These are phyloP conservation scores for Agriopis marginaria DNA, from an alignment of 2,888 invertebrate species.

Conservation along the genomic window DNA sequence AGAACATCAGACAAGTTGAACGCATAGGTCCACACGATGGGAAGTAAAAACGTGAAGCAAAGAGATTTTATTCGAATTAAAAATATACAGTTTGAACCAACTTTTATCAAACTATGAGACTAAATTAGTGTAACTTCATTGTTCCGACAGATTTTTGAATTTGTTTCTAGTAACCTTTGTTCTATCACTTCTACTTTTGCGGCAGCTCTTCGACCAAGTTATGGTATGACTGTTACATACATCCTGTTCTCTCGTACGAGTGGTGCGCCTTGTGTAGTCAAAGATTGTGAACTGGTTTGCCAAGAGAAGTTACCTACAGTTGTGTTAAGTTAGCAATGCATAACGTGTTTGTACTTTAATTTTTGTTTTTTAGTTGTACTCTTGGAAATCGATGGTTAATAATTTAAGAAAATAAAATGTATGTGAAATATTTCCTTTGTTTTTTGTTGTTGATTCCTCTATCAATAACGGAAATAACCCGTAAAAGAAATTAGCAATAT, in stretches of 20 bases:
- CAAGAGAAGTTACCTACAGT: constrained; percentile 86
- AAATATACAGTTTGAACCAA: not conserved
- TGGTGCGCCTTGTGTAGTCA: constrained; percentile 84
- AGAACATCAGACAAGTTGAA: too few relatives aligned
- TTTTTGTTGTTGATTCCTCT: constrained; percentile 46
- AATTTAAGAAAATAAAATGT: constrained; percentile 87
- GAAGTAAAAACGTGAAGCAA: too few relatives aligned
- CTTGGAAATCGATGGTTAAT: constrained; percentile 87
- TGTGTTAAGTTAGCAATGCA: constrained; percentile 85
- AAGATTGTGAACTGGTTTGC: constrained; percentile 81
- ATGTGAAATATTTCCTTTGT: constrained; percentile 76
- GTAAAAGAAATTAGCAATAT: too few relatives aligned
- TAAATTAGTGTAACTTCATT: not conserved
- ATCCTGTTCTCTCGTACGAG: constrained; percentile 73
- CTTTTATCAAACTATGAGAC: not conserved
- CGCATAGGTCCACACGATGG: too few relatives aligned
- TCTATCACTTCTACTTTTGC: constrained; percentile 10
- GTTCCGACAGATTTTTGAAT: not conserved
- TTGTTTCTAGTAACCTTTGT: not conserved
- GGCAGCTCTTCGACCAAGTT: constrained; percentile 68
- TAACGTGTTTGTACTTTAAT: constrained; percentile 87
- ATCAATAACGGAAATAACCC: not conserved
- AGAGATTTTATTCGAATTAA: not conserved
- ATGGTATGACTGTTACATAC: constrained; percentile 64
- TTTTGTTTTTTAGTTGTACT: constrained; percentile 87